These are phyloP conservation scores for Cyrtonyx montezumae DNA, from an alignment of 2,113 vertebrate species.

Conservation along the genomic window DNA sequence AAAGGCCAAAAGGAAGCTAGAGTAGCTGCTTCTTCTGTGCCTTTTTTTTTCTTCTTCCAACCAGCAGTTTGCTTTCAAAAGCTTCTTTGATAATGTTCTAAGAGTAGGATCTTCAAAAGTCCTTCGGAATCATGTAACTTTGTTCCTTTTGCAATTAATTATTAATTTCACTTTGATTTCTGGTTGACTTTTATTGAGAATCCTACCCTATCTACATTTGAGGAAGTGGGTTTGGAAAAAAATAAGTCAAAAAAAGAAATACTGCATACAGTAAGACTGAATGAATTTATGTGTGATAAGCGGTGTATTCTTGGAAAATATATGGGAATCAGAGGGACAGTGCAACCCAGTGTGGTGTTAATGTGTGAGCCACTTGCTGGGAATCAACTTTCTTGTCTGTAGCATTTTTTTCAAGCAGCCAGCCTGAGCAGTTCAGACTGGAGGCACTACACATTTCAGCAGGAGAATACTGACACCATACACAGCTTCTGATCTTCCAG, in stretches of 20 bases:
- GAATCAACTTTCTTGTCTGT: not conserved
- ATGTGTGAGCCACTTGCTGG: not conserved
- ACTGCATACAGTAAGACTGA: not conserved
- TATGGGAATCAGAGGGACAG: not conserved
- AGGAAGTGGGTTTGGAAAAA: not conserved
- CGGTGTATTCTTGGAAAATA: not conserved
- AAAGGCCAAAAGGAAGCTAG: not conserved
- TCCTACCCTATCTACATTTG: not conserved
- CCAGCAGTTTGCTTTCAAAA: not conserved
- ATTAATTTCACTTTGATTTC: not conserved
- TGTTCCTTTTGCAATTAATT: not conserved
- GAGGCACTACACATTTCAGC: not conserved
- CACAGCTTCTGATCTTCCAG: not conserved
- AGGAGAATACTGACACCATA: not conserved
- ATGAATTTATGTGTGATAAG: not conserved
- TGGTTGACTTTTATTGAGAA: not conserved
- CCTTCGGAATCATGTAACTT: not conserved
- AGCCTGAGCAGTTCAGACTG: not conserved
- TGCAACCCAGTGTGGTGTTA: not conserved
- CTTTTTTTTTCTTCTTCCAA: not conserved
- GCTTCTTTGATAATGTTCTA: not conserved
- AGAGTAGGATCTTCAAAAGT: not conserved
- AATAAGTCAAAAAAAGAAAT: not conserved
- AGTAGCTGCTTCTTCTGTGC: not conserved
- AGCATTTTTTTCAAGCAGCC: not conserved